These are phyloP conservation scores for Cyrtorhinus lividipennis DNA, from an alignment of 1,140 invertebrate species.

Conservation along the genomic window DNA sequence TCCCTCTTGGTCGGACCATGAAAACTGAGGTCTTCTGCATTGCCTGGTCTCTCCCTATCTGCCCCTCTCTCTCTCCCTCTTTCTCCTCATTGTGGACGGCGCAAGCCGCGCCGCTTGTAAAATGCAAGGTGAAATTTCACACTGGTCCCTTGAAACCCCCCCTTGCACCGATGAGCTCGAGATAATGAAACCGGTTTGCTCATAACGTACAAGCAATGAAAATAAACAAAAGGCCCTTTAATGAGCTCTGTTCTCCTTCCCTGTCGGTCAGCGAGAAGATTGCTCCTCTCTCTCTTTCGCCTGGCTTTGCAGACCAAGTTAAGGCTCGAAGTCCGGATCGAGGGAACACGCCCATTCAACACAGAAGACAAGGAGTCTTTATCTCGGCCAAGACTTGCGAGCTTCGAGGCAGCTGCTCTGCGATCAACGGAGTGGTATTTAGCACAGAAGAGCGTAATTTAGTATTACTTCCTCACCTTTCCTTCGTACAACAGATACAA, in stretches of 20 bases:
- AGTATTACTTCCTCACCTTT: too few relatives aligned
- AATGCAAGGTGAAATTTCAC: conserved; percentile 9
- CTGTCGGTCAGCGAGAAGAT: neutral
- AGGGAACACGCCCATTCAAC: neutral
- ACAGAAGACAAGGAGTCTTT: too few relatives aligned
- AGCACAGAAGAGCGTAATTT: too few relatives aligned
- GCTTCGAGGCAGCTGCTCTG: too few relatives aligned
- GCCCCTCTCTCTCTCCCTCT: too few relatives aligned
- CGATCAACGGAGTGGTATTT: too few relatives aligned
- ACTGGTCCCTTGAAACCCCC: neutral
- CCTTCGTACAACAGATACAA: too few relatives aligned
- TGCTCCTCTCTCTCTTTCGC: neutral
- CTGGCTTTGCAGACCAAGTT: neutral
- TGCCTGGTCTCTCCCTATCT: too few relatives aligned
- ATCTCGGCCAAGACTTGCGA: too few relatives aligned
- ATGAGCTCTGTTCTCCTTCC: neutral
- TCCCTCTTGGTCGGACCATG: too few relatives aligned
- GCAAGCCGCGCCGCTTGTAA: conserved; percentile 7
- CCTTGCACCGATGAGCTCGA: neutral
- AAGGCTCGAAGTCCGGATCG: neutral
- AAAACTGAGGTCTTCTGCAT: too few relatives aligned
- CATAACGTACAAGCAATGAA: conserved; percentile 1
- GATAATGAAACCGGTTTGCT: conserved; percentile 6
- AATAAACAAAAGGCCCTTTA: conserved; percentile 8
- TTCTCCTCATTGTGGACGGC: too few relatives aligned